Evolutionary conservation across 2,113 vertebrate genomes (phyloP).

Genomic region (Eidolon helvum): DNA sequence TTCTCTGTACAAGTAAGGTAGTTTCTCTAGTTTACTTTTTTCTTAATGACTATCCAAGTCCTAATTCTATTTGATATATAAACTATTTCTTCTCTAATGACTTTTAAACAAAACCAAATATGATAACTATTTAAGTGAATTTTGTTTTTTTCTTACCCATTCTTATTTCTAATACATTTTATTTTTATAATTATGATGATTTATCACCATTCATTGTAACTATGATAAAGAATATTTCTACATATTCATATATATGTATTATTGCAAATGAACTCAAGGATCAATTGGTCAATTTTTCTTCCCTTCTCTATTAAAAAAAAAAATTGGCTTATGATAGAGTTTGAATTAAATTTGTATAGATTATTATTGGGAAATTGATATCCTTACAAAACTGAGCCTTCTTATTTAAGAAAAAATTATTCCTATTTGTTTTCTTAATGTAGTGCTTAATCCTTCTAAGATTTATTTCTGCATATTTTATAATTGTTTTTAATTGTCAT

Average conservation of each 20-base stretch:
- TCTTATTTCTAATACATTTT: not conserved
- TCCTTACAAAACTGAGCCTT: not conserved
- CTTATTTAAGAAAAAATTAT: not conserved
- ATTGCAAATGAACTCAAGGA: not conserved
- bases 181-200: not conserved
- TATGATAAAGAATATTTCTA: not conserved
- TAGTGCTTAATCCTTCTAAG: not conserved
- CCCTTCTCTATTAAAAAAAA: not conserved
- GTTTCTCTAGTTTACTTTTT: not conserved
- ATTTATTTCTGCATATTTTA: not conserved
- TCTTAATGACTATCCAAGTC: not conserved
- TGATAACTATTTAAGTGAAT: not conserved
- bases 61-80: not conserved
- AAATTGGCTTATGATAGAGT: not conserved
- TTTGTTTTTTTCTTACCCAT: not conserved
- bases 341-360: not conserved
- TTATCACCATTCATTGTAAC: not conserved
- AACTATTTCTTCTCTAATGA: not conserved
- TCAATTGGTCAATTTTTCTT: not conserved
- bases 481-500: not conserved
- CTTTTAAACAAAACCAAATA: not conserved
- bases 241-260: not conserved
- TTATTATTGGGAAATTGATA: not conserved
- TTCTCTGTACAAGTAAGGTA: not conserved
- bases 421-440: not conserved